These are phyloP conservation scores for Poliocrania exsul DNA, from an alignment of 2,797 vertebrate species.

Conservation along the genomic window DNA sequence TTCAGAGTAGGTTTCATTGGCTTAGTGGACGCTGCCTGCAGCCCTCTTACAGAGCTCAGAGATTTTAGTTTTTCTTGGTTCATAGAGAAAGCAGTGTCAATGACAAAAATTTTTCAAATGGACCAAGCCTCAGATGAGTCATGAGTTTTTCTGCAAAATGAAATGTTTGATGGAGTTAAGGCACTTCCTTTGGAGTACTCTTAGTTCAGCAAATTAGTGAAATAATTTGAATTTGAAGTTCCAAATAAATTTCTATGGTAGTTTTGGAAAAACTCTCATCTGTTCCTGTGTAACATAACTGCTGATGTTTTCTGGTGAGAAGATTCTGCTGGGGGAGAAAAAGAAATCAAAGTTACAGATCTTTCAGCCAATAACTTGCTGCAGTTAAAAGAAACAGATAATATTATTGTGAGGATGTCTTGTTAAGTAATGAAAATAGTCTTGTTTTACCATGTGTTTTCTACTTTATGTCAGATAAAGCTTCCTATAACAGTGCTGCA, in stretches of 20 bases:
- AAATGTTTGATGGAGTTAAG: not conserved
- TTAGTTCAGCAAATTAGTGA: not conserved
- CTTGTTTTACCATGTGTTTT: not conserved
- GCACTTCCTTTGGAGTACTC: not conserved
- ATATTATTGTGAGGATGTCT: not conserved
- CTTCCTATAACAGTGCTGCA: not conserved
- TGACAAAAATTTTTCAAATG: not conserved
- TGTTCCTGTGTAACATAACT: not conserved
- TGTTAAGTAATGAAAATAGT: not conserved
- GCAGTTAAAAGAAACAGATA: not conserved
- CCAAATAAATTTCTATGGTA: not conserved
- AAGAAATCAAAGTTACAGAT: not conserved
- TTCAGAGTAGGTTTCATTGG: not conserved
- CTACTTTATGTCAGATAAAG: not conserved
- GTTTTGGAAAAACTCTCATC: not conserved
- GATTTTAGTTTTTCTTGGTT: not conserved
- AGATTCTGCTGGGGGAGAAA: not conserved
- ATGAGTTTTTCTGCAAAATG: not conserved
- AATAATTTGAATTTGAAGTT: not conserved
- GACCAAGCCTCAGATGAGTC: not conserved
- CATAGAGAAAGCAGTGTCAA: not conserved
- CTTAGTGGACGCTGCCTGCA: not conserved
- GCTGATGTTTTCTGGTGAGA: not conserved
- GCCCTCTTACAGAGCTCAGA: not conserved
- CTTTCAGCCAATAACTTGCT: not conserved